Base-by-base conservation (phyloP, 2,888 invertebrate genomes). In the Dynastes hyllus region DNA sequence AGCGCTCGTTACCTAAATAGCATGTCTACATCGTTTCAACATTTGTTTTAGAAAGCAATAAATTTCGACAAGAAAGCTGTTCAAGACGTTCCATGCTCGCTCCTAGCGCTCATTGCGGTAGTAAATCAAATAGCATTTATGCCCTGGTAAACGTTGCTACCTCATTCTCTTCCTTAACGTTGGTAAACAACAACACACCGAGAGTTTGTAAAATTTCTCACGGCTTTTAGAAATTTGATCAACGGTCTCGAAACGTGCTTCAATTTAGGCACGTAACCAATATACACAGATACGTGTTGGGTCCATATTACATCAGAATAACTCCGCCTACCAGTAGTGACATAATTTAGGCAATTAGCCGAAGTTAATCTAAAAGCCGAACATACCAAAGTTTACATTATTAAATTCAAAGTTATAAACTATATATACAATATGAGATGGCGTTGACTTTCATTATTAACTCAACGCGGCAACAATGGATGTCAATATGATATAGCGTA, bases 61-160 rank as follows among this genome's bases (percentile, higher is more conserved):
- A 71, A 71, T 55, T 37, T 55, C n/a, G 22, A 32, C n/a, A 66
- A 66, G 71, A 55, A 71, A 71, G 55, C 37, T 29, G 55, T 71
- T 71, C 71, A 22, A 55, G 32, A 55, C 53, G 53, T 71, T 55
- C 32, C 32, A 53, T n/a, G 71, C 53, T 27, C 55, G 37, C 22
- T 40, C 40, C 32, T 55, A 71, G 37, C 71, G 55, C 58, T 55
- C 55, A 71, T 71, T 71, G 55, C 37, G 55, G 71, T 53, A 55
- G 71, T 71, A 71, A 71, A 71, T 71, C 71, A 71, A 71, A 71
- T 71, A 55, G 37, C 71, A 71, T 71, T 71, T 71, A 71, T 71
- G 58, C 66, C 16, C 22, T 16, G 45, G 66, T 13, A 32, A 37
- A 66, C 13, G 40, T 66, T n/a, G 66, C 40, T 22, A 13, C 13